Percentiles rank a stretch among this genome's conserved stretches.
phyloP scores from a whole-genome alignment of 1,140 invertebrate species.

The Melitaea cinxia region DNA sequence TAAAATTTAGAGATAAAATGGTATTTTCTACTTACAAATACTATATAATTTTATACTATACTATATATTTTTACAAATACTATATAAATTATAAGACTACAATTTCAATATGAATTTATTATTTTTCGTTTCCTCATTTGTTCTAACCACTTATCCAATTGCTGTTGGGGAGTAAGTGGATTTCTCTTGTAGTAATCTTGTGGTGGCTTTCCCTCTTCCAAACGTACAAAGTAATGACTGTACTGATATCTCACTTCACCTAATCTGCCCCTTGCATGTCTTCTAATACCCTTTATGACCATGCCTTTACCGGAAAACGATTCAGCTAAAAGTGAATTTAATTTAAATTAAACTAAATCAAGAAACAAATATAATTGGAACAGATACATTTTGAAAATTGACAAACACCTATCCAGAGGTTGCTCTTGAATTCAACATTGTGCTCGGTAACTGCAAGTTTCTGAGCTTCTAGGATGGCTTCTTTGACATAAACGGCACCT shows the following conservation, averaged over 20 bases:
- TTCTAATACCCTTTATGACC: slow-evolving; percentile 90
- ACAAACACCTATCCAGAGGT: slow-evolving; percentile 95
- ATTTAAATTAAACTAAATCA: background rate
- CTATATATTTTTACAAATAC: too few relatives aligned
- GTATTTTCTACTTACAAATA: too few relatives aligned
- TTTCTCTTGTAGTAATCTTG: slow-evolving; percentile 88
- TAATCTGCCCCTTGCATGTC: slow-evolving; percentile 88
- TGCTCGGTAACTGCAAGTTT: slow-evolving; percentile 92
- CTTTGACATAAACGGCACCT: slow-evolving; percentile 90
- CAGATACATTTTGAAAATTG: background rate
- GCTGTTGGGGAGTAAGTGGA: slow-evolving; percentile 86
- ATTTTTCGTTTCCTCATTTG: slow-evolving; percentile 88
- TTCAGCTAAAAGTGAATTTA: slow-evolving; percentile 85
- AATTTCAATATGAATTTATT: slow-evolving; percentile 85
- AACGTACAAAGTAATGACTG: slow-evolving; percentile 92
- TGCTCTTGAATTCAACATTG: slow-evolving; percentile 97
- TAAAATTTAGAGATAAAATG: too few relatives aligned
- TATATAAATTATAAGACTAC: background rate
- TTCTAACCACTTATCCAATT: slow-evolving; percentile 88
- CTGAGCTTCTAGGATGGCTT: slow-evolving; percentile 94
- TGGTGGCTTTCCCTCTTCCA: slow-evolving; percentile 97
- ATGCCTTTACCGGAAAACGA: slow-evolving; percentile 90
- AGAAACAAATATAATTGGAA: background rate
- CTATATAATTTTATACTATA: too few relatives aligned
- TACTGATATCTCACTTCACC: slow-evolving; percentile 91